These are phyloP conservation scores for Anneissia japonica DNA, from an alignment of 35 echinoderm and acorn worm genomes.

Conservation along the genomic window DNA sequence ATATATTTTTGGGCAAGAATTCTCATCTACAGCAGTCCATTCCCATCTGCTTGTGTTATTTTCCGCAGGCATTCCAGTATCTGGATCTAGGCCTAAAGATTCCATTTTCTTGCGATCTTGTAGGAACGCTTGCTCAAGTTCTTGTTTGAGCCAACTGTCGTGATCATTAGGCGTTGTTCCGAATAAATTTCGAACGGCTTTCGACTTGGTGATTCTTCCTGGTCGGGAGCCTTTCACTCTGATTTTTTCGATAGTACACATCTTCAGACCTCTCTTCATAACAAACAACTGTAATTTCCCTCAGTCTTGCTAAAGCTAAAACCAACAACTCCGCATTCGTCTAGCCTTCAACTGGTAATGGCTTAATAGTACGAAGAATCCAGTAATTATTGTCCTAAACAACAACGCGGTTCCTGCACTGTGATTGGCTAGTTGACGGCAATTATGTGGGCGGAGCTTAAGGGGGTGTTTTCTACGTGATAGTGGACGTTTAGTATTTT, in stretches of 20 bases:
- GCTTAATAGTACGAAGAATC: neutral
- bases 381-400: neutral
- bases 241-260: neutral
- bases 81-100: neutral
- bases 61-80: neutral
- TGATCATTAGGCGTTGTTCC: neutral
- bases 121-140: neutral
- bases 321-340: neutral
- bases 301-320: neutral
- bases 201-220: neutral
- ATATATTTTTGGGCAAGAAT: neutral
- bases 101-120: neutral
- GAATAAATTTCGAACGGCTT: neutral
- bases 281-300: neutral
- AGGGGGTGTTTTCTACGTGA: neutral
- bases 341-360: neutral
- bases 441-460: neutral
- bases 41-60: neutral
- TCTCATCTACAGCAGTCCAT: neutral
- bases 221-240: neutral
- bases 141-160: neutral
- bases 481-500: neutral
- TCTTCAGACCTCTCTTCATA: neutral
- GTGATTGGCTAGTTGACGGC: neutral
- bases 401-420: neutral